Base-by-base conservation (phyloP, 2,113 vertebrate genomes). In the Aegithalos caudatus region DNA sequence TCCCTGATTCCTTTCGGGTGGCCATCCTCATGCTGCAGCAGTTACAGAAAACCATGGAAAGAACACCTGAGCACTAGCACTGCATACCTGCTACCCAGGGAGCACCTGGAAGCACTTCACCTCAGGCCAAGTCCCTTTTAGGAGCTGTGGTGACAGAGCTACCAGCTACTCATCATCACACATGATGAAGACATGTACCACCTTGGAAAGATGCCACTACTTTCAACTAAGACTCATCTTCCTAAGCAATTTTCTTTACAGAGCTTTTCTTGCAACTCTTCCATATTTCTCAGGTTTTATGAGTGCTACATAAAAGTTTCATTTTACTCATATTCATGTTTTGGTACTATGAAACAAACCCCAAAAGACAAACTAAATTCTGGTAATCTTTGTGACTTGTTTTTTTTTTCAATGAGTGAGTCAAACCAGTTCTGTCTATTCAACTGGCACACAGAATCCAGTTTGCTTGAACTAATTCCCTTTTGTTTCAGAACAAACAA, bases 61-160 rank as follows among this genome's bases (percentile, higher is more conserved):
- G 48, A 81, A 74, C 74, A 18, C 38, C 37, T 38, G 60, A 66
- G 50, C 27, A 12, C 50, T 25, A 28, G 16, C 50, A 57, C 22
- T 33, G 58, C 31, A 20, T 9, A 51, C 58, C 72, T 79, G 50
- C 20, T 31, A 61, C 47, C 17, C 28, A 69, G 23, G 58, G 31
- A 91, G 42, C 54, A 62, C 13, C 44, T 42, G 29, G 81, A 61
- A 47, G 51, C 31, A 12, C 23, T 62, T 91, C 89, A 78, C 64
- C 64, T 77, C 50, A 42, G 23, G 11, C 28, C 37, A 62, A 37
- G 45, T 12, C 65, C 51, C 53, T 81, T 72, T 57, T n/a, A 42
- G 81, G 73, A 95, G 58, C 53, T 50, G 57, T 53, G 40, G 42
- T 80, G 85, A 91, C 57, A 95, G 22, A 89, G 48, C 50, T 86